These are phyloP conservation scores for Murina feae DNA, from an alignment of 2,113 vertebrate genomes.

Conservation along the genomic window DNA sequence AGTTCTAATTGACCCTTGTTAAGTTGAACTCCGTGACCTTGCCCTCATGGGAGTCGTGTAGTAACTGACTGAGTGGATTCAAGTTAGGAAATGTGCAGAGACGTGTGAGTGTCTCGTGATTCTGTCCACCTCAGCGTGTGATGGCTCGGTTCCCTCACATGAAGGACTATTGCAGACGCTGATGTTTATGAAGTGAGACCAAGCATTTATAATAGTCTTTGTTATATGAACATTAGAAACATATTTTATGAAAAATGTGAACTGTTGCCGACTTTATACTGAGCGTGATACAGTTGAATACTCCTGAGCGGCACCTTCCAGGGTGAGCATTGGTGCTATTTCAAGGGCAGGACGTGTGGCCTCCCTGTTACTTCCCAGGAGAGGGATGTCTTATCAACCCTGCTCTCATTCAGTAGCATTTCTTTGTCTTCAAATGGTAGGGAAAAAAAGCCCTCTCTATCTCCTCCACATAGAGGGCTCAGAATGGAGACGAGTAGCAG, in stretches of 20 bases:
- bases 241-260: neutral
- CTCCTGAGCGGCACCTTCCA: neutral
- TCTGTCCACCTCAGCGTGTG: neutral
- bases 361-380: neutral
- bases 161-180: neutral
- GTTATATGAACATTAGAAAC: neutral
- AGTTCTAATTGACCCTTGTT: neutral
- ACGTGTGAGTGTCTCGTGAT: neutral
- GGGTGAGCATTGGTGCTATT: neutral
- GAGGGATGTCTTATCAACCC: neutral
- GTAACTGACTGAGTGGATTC: neutral
- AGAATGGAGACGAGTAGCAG: neutral
- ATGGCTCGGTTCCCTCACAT: neutral
- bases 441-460: neutral
- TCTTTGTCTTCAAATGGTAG: neutral
- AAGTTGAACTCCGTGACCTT: neutral
- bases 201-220: neutral
- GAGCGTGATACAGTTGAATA: neutral
- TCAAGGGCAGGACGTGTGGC: neutral
- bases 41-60: neutral
- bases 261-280: neutral
- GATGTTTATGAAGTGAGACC: neutral
- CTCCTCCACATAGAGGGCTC: neutral
- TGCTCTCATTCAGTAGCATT: neutral
- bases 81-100: neutral